Conservation (phyloP, 2,888 invertebrate genomes). For the Acleris emargana region DNA sequence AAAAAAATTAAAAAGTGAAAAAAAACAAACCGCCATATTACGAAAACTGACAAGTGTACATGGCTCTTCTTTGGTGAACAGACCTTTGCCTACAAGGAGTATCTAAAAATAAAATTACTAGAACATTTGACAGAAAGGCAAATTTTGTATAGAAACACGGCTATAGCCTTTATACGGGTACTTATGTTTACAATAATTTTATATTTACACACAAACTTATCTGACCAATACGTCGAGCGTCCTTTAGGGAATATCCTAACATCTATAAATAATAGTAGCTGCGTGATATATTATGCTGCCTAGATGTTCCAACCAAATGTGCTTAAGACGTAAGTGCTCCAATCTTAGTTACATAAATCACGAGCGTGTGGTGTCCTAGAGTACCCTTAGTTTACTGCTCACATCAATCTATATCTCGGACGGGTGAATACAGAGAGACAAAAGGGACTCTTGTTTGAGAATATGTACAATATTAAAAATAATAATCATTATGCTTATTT, state of each 20-base stretch:
- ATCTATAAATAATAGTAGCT: conserved; percentile 11
- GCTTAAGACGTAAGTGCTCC: conserved; percentile 21
- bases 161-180: too few species aligned
- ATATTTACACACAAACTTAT: background rate
- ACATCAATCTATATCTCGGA: conserved; percentile 29
- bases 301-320: conserved; percentile 19
- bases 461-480: too few species aligned
- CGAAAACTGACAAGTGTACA: too few species aligned
- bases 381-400: conserved; percentile 22
- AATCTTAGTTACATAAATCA: conserved; percentile 34
- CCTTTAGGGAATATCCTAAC: conserved; percentile 1
- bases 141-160: too few species aligned
- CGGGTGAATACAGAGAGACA: conserved; percentile 35
- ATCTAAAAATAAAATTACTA: too few species aligned
- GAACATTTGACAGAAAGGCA: too few species aligned
- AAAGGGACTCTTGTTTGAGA: background rate
- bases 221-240: background rate
- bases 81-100: too few species aligned
- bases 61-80: too few species aligned
- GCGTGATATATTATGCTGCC: conserved; percentile 16
- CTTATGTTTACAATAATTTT: too few species aligned
- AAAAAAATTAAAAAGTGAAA: too few species aligned
- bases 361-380: conserved; percentile 22
- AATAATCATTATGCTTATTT: too few species aligned
- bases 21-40: too few species aligned